Evolutionary conservation across 2,113 vertebrate species (phyloP), one percentile per base, ranked within the genome.

Genomic region (Brachyistius frenatus): DNA sequence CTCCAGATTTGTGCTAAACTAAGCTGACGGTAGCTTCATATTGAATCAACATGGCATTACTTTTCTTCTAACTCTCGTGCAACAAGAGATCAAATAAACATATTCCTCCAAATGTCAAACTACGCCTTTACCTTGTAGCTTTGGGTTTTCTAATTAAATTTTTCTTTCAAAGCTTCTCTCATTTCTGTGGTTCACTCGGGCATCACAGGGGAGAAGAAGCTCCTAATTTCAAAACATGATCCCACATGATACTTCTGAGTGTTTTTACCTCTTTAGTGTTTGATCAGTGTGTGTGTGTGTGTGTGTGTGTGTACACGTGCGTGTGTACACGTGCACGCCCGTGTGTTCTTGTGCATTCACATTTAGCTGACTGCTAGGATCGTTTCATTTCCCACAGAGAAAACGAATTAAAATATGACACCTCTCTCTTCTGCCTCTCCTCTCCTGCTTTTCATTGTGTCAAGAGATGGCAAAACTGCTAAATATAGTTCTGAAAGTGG

Each of bases 351-450:
- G 66, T 41, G 44, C 7, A 31, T 61, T 49, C 8, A 36, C 54
- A 63, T 78, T 53, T 49, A 76, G 69, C 66, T 73, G 64, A 78
- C 79, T 70, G 84, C 47, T 3, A 32, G 76, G 70, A 70, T 87
- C 5, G 31, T 79, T 84, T 83, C 78, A 65, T 85, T 84, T 73
- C 86, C 88, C 86, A 64, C 90, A 69, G 90, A 86, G 91, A 84
- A 79, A 88, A 80, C 74, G 36, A 93, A 93, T 93, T 89, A 92
- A 89, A 90, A 86, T 78, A 46, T 81, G 86, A 87, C 91, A 88
- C 87, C 83, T 93, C 83, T 78, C 80, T 86, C 64, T 56, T 70
- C 83, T 84, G 82, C 90, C 81, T 85, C 85, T 87, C 81, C 78
- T 74, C 78, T 86, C 49, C 53, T 73, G 71, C 76, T 84, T 86